A percentile compares a stretch with the other conserved stretches of the same genome.
Evolutionary conservation across 2,113 vertebrate genomes (phyloP).

Genomic region (Proterorhinus semilunaris): DNA sequence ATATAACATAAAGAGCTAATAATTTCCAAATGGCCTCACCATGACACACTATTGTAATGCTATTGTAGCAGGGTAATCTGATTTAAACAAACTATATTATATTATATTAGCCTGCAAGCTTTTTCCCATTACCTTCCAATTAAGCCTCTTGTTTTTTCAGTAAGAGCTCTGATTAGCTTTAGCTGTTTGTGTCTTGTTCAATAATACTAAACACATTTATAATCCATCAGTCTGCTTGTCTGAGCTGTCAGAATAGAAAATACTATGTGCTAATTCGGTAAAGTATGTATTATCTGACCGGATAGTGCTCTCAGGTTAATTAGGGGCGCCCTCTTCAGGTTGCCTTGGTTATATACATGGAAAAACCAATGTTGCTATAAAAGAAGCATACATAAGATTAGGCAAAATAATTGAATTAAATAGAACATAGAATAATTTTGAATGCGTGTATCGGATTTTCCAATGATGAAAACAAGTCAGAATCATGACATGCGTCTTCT

Average conservation of each 20-base stretch:
- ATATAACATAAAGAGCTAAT: too few species aligned
- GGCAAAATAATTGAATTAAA: too few species aligned
- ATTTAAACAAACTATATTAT: too few species aligned
- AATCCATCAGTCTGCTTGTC: background rate
- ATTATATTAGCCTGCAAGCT: constrained; percentile 20
- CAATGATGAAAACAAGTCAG: too few species aligned
- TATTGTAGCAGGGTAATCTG: background rate
- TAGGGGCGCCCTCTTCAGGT: constrained; percentile 36
- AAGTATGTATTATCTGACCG: too few species aligned
- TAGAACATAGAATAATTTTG: too few species aligned
- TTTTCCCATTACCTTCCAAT: constrained; percentile 46
- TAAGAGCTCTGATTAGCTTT: constrained; percentile 32
- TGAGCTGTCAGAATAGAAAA: background rate
- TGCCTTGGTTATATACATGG: background rate
- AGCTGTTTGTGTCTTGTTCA: constrained; percentile 17
- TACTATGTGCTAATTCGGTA: background rate
- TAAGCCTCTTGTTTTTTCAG: constrained; percentile 31
- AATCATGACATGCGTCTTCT: too few species aligned
- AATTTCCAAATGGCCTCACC: too few species aligned
- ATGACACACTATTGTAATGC: too few species aligned
- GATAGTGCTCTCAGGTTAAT: constrained; percentile 12
- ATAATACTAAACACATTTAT: too few species aligned
- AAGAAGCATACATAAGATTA: too few species aligned
- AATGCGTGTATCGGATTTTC: too few species aligned
- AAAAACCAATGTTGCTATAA: background rate